Evolutionary conservation across 2,888 invertebrate genomes (phyloP).

Genomic region (Standfussiana lucernea): DNA sequence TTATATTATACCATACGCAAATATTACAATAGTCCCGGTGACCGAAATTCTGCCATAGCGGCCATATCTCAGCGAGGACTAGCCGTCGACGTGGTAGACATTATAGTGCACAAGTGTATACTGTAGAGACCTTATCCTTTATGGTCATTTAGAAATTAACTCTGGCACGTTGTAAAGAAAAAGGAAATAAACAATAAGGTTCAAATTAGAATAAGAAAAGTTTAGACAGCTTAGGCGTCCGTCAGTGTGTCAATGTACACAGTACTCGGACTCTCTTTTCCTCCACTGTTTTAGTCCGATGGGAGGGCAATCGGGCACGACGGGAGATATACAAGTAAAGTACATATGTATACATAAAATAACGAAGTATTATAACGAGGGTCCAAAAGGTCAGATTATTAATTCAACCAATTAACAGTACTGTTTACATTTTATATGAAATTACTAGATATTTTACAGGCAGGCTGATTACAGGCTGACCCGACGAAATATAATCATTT

Average conservation of each 20-base stretch:
- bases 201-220: too few species aligned
- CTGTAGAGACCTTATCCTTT: too few species aligned
- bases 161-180: too few species aligned
- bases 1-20: too few species aligned
- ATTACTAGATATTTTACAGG: slow-evolving; percentile 46
- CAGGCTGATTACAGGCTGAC: slow-evolving; percentile 34
- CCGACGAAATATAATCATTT: slow-evolving; percentile 54
- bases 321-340: background rate
- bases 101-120: background rate
- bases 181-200: too few species aligned
- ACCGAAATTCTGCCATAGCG: background rate
- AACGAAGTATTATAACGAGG: slow-evolving; percentile 24
- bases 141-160: too few species aligned
- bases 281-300: background rate
- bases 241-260: too few species aligned
- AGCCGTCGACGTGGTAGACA: background rate
- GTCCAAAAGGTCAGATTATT: slow-evolving; percentile 30
- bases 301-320: background rate
- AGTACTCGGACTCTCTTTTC: background rate
- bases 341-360: background rate
- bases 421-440: slow-evolving; percentile 46
- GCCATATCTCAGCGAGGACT: background rate
- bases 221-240: too few species aligned
- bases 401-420: slow-evolving; percentile 39
- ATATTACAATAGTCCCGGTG: too few species aligned